Evolutionary conservation across 2,888 invertebrate genomes (phyloP), one percentile per base, ranked within the genome.

Genomic region (Leptopilina drosophilae): DNA sequence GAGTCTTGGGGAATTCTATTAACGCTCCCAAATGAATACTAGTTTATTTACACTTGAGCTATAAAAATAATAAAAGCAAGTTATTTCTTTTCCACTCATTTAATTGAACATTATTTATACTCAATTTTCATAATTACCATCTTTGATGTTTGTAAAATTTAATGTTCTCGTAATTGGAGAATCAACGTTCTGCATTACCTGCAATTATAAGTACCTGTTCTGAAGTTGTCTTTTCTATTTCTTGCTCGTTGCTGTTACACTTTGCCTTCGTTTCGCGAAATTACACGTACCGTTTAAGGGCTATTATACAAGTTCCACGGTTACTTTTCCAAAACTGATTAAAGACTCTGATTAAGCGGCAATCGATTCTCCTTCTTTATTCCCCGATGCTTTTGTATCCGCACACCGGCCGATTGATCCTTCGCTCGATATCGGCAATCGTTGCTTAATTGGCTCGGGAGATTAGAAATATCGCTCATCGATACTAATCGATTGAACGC

Each of bases 1-100:
- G 78, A 78, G 84, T 86, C 88, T 85, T 82, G 80, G 81, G 87
- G 86, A 87, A 89, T 87, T 89, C 87, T 88, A 86, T 88, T 87
- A 87, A 84, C 84, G 81, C 59, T 78, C 64, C 42, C 81, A 76
- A 86, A 88, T 85, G 82, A 85, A 88, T 86, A 33, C 33, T 33
- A 85, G 82, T 85, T 88, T 90, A 90, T 89, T 90, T 88, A 89
- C 86, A 84, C 82, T 79, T 78, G 9, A 59, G 15, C 62, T 77
- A n/a, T n/a, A 64, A 77, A 65, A 80, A 81, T 83, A 87, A 88
- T 88, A 87, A 85, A 83, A 79, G 62, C 81, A 81, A 86, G 87
- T 84, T 20, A 20, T 20, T 20, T 20, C 20, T 20, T 80, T 79
- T 49, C 46, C n/a, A 49, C 20, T 20, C 6, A 1, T 15, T 62